Evolutionary conservation across 2,888 invertebrate genomes (phyloP), one percentile per base, ranked within the genome.

Genomic region (Molanna angustata): DNA sequence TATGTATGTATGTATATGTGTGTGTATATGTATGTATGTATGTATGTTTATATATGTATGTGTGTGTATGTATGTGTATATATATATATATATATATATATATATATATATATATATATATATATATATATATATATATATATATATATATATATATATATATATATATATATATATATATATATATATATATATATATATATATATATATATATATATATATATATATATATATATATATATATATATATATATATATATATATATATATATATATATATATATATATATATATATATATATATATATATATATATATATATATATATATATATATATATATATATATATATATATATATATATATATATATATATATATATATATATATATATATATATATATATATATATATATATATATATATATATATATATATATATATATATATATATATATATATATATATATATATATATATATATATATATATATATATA

Each of bases 71-170:
- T n/a, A n/a, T n/a, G n/a, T n/a, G n/a, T n/a, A n/a, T n/a, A n/a
- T n/a, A n/a, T n/a, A 27, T 27, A 27, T 27, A 27, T 27, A 27
- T 27, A 27, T 27, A 27, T 27, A 27, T 27, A 27, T 27, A 27
- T 27, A 27, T 27, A 27, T 27, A 27, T 27, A 27, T 27, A 27
- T 27, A 35, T 35, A 35, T 35, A 35, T 35, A 35, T 35, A 35
- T 35, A 35, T 35, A 35, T 35, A 35, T 35, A 35, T 35, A 35
- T 35, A 35, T 35, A 35, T 35, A 35, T 35, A 35, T 35, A 35
- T 35, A 35, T 35, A 35, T 35, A 35, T 35, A 35, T 35, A 35
- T 35, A 35, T 35, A 35, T 35, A 35, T 35, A 35, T 35, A 35
- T 35, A 35, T 35, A 35, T 35, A 35, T 35, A 35, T 35, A 35